phyloP scores from a whole-genome alignment of 2,797 vertebrate species.

The Hemibagrus guttatus region DNA sequence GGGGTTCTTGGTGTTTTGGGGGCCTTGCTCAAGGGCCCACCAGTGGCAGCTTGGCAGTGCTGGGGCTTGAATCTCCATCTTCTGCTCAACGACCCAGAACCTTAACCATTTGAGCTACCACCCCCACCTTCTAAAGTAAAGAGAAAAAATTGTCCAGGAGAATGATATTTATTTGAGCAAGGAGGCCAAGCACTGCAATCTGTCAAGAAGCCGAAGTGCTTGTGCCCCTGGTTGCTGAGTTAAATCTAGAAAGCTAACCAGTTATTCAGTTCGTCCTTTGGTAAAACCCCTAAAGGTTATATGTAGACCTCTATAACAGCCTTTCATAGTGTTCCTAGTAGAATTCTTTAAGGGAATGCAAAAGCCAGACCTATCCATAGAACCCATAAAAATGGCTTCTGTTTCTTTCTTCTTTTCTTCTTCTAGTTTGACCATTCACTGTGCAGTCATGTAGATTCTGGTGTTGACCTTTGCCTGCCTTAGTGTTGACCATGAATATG shows the following conservation, averaged over 20 bases:
- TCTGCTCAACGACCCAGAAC: too few relatives aligned
- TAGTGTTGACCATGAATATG: neutral
- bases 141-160: neutral
- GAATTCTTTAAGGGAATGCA: neutral
- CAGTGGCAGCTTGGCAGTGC: too few relatives aligned
- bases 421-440: neutral
- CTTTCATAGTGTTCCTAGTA: neutral
- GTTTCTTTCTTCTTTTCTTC: neutral
- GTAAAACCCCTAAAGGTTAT: neutral
- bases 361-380: neutral
- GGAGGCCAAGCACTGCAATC: neutral
- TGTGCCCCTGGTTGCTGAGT: neutral
- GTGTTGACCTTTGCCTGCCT: neutral
- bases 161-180: neutral
- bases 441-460: neutral
- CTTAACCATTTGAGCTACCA: neutral
- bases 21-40: too few relatives aligned
- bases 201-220: neutral
- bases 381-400: neutral
- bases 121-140: neutral
- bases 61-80: too few relatives aligned
- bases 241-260: neutral
- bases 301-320: neutral
- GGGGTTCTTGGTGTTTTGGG: too few relatives aligned
- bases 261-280: neutral